A percentile compares a stretch with the other conserved stretches of the same genome.
phyloP scores from a whole-genome alignment of 2,797 vertebrate genomes.

The Micromesistius poutassou region DNA sequence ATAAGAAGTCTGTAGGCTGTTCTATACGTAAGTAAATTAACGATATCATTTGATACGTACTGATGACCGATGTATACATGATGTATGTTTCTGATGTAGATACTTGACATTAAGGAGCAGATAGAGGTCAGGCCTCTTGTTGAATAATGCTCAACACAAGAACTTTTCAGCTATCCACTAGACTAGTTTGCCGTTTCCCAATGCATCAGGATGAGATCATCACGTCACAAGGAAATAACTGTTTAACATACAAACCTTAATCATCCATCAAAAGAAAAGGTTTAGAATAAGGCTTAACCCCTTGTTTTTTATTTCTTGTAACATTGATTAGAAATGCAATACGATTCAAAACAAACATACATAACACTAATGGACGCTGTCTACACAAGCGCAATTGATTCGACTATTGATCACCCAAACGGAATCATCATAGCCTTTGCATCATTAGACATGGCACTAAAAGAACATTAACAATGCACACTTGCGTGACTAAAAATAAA shows the following conservation, averaged over 20 bases:
- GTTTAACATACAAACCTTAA: neutral
- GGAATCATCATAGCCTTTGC: slow-evolving; percentile 27
- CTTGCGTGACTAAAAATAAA: slow-evolving; percentile 40
- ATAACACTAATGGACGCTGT: slow-evolving; percentile 18
- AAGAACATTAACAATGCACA: slow-evolving; percentile 38
- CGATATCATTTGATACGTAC: neutral
- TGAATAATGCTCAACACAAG: neutral
- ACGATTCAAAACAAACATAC: slow-evolving; percentile 9
- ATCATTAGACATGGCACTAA: slow-evolving; percentile 37
- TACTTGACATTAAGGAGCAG: neutral
- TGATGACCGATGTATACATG: neutral
- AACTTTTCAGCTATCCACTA: neutral
- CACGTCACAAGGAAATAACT: neutral
- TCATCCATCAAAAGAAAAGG: neutral
- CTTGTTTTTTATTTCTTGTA: neutral
- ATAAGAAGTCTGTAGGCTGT: neutral
- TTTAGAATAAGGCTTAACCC: neutral
- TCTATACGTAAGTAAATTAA: neutral
- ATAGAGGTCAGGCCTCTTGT: neutral
- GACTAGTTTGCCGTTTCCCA: neutral
- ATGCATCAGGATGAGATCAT: neutral
- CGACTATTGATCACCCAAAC: slow-evolving; percentile 35
- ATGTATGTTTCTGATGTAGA: neutral
- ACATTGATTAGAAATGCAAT: neutral
- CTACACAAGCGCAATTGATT: slow-evolving; percentile 7